Percentiles rank a stretch among this genome's conserved stretches.
Conservation (phyloP, 2,113 vertebrate genomes). For the Hirundichthys speculiger region DNA sequence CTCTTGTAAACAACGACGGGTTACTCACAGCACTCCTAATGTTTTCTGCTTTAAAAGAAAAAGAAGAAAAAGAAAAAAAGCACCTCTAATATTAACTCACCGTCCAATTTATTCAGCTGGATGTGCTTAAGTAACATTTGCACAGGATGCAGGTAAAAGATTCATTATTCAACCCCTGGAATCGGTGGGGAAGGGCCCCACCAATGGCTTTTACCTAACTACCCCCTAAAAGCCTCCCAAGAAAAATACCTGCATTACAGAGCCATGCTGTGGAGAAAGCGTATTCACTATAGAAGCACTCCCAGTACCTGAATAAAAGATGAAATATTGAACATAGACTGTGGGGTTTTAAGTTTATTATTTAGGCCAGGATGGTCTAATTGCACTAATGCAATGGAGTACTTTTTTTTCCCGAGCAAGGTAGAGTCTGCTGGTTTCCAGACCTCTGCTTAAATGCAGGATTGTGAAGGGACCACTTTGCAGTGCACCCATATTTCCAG, state of each 20-base stretch:
- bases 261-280: constrained; percentile 61
- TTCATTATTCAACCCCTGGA: constrained; percentile 78
- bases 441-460: constrained; percentile 46
- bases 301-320: constrained; percentile 81
- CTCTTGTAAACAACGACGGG: too few relatives aligned
- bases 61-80: constrained; percentile 24
- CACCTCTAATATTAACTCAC: constrained; percentile 51
- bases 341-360: constrained; percentile 81
- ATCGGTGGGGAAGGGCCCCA: constrained; percentile 48
- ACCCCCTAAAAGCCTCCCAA: constrained; percentile 77
- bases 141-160: constrained; percentile 72
- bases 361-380: constrained; percentile 80
- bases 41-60: constrained; percentile 16
- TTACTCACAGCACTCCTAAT: neutral
- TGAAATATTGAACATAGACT: constrained; percentile 81
- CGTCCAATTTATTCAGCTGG: constrained; percentile 30
- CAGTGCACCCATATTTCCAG: constrained; percentile 43
- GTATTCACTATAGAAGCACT: constrained; percentile 77
- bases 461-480: constrained; percentile 55
- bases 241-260: constrained; percentile 80
- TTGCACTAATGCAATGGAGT: constrained; percentile 79
- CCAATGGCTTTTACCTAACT: constrained; percentile 77
- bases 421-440: constrained; percentile 47
- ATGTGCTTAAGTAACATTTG: constrained; percentile 68
- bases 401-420: constrained; percentile 58